Percentiles rank a stretch among this genome's conserved stretches.
Conservation (phyloP, 2,113 vertebrate genomes). For the Actenoides lindsayi region DNA sequence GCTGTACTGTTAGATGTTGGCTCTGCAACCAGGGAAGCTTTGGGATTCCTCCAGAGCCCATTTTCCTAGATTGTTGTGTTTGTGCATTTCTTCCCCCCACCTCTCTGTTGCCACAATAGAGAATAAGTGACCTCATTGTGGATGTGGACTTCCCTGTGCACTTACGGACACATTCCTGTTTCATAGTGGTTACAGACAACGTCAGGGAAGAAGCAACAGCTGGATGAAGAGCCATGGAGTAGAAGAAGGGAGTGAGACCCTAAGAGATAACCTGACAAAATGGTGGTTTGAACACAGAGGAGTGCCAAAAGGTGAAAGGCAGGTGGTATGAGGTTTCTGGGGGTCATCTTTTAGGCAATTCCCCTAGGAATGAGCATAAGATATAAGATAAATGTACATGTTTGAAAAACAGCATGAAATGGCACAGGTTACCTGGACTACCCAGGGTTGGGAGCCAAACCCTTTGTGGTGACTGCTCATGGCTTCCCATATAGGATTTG, state of each 20-base stretch:
- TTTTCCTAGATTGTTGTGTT: background rate
- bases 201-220: background rate
- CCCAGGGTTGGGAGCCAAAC: rapidly evolving
- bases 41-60: background rate
- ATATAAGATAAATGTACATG: background rate
- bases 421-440: background rate
- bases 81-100: background rate
- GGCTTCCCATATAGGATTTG: background rate
- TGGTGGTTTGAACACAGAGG: background rate
- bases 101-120: background rate
- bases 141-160: background rate
- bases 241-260: background rate
- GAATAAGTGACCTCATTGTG: background rate
- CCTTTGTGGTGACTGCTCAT: background rate
- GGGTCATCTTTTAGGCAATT: background rate
- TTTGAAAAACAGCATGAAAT: background rate
- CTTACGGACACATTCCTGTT: background rate
- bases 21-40: background rate
- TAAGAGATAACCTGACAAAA: background rate
- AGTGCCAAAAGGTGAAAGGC: background rate
- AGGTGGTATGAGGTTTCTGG: background rate
- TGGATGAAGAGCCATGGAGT: background rate
- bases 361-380: background rate
- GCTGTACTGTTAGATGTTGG: background rate
- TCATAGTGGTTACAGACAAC: background rate